A percentile compares a stretch with the other conserved stretches of the same genome.
These are phyloP conservation scores for Squalus acanthias DNA, from an alignment of 2,797 vertebrate species.

Conservation along the genomic window DNA sequence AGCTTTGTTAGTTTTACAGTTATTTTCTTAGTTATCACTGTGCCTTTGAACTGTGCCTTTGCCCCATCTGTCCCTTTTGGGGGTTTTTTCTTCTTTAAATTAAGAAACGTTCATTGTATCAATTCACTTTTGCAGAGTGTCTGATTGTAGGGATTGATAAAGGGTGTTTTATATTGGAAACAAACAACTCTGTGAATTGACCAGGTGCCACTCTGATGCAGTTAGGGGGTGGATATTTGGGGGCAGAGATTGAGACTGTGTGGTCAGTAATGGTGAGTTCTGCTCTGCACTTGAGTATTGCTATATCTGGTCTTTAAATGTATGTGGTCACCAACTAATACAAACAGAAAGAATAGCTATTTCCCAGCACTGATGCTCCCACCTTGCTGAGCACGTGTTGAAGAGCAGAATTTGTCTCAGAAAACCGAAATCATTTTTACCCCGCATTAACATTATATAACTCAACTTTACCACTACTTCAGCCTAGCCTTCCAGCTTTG, in stretches of 20 bases:
- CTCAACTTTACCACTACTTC: not conserved
- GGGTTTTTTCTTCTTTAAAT: not conserved
- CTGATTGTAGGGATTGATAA: not conserved
- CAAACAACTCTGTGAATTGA: not conserved
- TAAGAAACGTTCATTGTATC: not conserved
- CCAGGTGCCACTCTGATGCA: not conserved
- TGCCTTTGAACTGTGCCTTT: not conserved
- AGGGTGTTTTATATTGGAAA: not conserved
- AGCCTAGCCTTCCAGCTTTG: not conserved
- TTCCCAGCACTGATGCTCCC: not conserved
- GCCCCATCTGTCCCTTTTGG: not conserved
- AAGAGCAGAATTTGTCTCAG: not conserved
- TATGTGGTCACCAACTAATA: not conserved
- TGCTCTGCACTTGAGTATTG: not conserved
- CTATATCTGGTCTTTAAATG: not conserved
- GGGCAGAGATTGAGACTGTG: not conserved
- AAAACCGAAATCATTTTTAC: too few relatives aligned
- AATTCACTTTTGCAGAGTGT: not conserved
- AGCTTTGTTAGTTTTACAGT: not conserved
- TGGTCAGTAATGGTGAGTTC: not conserved
- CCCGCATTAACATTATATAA: not conserved
- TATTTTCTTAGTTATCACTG: not conserved
- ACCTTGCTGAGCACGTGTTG: not conserved
- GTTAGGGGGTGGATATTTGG: not conserved
- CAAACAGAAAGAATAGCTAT: not conserved